A percentile compares a stretch with the other conserved stretches of the same genome.
Conservation (phyloP, 2,797 vertebrate genomes). For the Iguana delicatissima region DNA sequence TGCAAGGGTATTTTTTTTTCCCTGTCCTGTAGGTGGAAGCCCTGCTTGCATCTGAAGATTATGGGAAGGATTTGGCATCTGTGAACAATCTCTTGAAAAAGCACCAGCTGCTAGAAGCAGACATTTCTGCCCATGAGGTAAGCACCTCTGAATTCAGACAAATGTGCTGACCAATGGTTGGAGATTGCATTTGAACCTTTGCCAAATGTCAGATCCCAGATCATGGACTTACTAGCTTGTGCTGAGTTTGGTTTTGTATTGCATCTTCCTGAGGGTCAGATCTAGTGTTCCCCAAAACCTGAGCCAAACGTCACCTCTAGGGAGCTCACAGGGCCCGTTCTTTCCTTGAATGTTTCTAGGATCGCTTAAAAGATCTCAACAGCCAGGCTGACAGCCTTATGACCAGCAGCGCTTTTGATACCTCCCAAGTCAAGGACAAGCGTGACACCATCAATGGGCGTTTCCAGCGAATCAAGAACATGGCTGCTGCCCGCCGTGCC, state of each 20-base stretch:
- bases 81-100: constrained; percentile 99
- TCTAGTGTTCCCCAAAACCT: not conserved
- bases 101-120: constrained; percentile 96
- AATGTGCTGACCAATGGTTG: not conserved
- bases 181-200: too few species aligned
- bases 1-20: not conserved
- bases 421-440: constrained; percentile 95
- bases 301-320: not conserved
- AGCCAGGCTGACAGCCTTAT: constrained; percentile 97
- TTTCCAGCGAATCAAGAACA: constrained; percentile 93
- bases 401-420: constrained; percentile 96
- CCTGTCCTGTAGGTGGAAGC: constrained; percentile 89
- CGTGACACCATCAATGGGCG: constrained; percentile 92
- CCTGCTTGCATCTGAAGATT: constrained; percentile 97
- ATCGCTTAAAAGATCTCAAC: constrained; percentile 97
- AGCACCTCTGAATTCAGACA: not conserved
- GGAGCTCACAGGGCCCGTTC: accelerated
- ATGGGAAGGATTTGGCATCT: constrained; percentile 97
- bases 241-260: too few species aligned
- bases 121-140: constrained; percentile 98
- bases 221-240: not conserved
- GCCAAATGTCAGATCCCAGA: not conserved
- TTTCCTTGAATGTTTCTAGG: constrained; percentile 73
- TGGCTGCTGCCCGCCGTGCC: constrained; percentile 89
- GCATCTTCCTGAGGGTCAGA: not conserved